Evolutionary conservation across 2,888 invertebrate species (phyloP).

Genomic region (Ophion obscuratus): DNA sequence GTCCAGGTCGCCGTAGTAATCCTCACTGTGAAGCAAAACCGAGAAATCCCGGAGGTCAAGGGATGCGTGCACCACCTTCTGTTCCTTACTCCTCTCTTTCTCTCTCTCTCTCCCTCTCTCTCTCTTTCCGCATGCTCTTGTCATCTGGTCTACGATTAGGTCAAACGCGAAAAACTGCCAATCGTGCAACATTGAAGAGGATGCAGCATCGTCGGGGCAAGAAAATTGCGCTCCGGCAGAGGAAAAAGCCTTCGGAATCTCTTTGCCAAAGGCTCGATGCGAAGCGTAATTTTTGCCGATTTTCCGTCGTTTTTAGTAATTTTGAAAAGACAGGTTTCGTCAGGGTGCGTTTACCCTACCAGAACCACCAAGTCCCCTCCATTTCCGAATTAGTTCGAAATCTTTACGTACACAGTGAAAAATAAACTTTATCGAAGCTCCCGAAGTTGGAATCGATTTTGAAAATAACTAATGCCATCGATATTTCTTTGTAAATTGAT

Average conservation of each 20-base stretch:
- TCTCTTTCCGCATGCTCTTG: slow-evolving; percentile 38
- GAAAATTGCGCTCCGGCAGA: not conserved
- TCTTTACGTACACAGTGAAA: slow-evolving; percentile 1
- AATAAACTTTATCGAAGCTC: not conserved
- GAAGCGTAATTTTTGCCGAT: not conserved
- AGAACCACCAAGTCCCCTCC: slow-evolving; percentile 30
- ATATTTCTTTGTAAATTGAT: not conserved
- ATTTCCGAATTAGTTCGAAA: slow-evolving; percentile 29
- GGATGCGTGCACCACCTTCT: slow-evolving; percentile 68
- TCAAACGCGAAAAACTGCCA: not conserved
- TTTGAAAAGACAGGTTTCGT: slow-evolving; percentile 9
- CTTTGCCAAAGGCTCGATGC: not conserved
- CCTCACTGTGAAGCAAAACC: slow-evolving; percentile 91
- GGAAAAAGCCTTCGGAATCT: not conserved
- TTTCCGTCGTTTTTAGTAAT: slow-evolving; percentile 2
- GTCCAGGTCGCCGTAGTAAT: slow-evolving; percentile 98
- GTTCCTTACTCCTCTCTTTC: slow-evolving; percentile 50
- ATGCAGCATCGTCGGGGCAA: not conserved
- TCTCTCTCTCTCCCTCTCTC: slow-evolving; percentile 26
- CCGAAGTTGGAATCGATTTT: not conserved
- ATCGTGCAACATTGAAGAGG: slow-evolving; percentile 4
- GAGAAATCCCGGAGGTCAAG: slow-evolving; percentile 76
- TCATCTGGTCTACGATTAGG: slow-evolving; percentile 4
- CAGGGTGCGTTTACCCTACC: not conserved
- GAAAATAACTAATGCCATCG: not conserved